A percentile compares a stretch with the other conserved stretches of the same genome.
Conservation (phyloP, 2,888 invertebrate genomes). For the Druceiella hillmani region DNA sequence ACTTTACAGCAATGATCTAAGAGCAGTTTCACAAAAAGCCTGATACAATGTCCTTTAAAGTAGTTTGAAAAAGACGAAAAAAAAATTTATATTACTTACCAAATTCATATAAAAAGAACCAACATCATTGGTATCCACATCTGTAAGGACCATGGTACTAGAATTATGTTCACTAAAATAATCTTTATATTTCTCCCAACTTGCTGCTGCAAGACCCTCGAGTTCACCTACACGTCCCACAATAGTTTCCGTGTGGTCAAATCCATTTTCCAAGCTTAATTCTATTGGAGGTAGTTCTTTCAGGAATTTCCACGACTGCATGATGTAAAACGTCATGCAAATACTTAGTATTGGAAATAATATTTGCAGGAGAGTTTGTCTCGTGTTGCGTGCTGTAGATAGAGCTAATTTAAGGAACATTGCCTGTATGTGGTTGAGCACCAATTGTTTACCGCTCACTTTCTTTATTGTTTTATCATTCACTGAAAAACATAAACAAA, state of each 20-base stretch:
- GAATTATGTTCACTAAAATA: constrained; percentile 33
- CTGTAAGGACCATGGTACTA: constrained; percentile 33
- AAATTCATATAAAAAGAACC: constrained; percentile 41
- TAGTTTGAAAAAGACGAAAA: too few species aligned
- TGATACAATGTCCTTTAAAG: too few species aligned
- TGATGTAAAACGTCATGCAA: constrained; percentile 38
- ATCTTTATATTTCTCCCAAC: constrained; percentile 36
- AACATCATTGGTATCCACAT: constrained; percentile 35
- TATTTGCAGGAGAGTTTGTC: constrained; percentile 40
- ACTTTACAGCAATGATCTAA: too few species aligned
- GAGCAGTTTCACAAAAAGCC: too few species aligned
- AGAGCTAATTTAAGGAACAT: constrained; percentile 43
- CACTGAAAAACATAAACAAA: too few species aligned
- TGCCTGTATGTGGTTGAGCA: constrained; percentile 42
- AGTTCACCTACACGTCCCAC: too few species aligned
- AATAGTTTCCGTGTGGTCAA: constrained; percentile 35
- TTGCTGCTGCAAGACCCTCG: too few species aligned
- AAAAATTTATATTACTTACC: constrained; percentile 39
- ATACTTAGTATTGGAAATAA: constrained; percentile 44
- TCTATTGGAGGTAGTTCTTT: constrained; percentile 55
- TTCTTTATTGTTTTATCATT: constrained; percentile 39
- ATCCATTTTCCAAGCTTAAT: constrained; percentile 47
- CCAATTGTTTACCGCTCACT: constrained; percentile 37
- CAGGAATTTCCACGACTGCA: constrained; percentile 44
- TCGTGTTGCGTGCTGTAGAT: constrained; percentile 39